These are phyloP conservation scores for Hypsibius dujardini DNA, from an alignment of 1,140 invertebrate species.

Conservation along the genomic window DNA sequence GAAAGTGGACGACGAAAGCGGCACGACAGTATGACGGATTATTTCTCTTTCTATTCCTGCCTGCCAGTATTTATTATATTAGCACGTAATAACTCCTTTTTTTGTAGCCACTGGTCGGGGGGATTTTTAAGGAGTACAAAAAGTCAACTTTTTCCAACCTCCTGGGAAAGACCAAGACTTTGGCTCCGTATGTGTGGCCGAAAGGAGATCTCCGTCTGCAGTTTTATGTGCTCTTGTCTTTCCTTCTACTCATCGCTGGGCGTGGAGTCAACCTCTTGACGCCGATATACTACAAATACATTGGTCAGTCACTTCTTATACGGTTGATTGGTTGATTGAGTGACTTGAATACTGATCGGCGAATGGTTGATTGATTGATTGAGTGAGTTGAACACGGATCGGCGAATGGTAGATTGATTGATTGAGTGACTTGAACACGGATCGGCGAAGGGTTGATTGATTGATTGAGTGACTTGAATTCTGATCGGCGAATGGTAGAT, in stretches of 20 bases:
- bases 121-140: slow-evolving; percentile 19
- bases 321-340: slow-evolving; percentile 13
- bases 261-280: slow-evolving; percentile 79
- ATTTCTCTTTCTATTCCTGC: background rate
- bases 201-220: slow-evolving; percentile 57
- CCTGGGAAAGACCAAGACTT: slow-evolving; percentile 54
- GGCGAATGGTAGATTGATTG: no score
- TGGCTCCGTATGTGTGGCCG: slow-evolving; percentile 86
- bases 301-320: slow-evolving; percentile 38
- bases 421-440: no score
- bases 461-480: no score
- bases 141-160: slow-evolving; percentile 27
- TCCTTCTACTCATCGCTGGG: slow-evolving; percentile 53
- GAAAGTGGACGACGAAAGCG: background rate
- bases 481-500: no score
- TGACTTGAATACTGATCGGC: no score
- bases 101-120: background rate
- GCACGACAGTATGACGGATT: background rate
- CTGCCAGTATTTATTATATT: background rate
- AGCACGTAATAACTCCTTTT: background rate
- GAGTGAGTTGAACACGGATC: no score
- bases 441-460: no score
- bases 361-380: no score
- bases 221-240: slow-evolving; percentile 61
- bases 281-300: slow-evolving; percentile 77